Evolutionary conservation across 1,140 invertebrate species (phyloP), one percentile per base, ranked within the genome.

Genomic region (Drosophila grimshawi): DNA sequence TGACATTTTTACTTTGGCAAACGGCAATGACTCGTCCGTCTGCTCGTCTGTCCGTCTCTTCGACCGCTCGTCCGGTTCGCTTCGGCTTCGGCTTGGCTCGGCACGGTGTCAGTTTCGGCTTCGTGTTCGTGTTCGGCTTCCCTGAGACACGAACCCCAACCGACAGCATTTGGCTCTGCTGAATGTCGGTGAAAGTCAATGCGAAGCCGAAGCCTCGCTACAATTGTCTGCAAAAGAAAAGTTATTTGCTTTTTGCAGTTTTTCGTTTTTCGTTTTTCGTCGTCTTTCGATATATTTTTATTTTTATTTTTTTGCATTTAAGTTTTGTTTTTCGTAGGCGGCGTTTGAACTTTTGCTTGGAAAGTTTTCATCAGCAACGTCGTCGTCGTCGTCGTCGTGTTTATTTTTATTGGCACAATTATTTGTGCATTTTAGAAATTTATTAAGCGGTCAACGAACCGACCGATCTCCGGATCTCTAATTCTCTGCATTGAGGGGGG

Each of bases 401-500:
- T 85, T 89, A 81, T 89, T 88, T 89, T 89, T 85, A 90, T 89
- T 89, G 85, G 85, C 85, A 89, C 85, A 89, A 89, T 90, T 89
- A 89, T 89, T 89, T 90, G 80, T 89, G 86, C 80, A 88, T 89
- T 88, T 88, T 89, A 85, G 83, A 88, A 88, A 88, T 88, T 89
- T 88, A 85, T 88, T 80, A 80, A 63, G 60, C 74, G 83, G 68
- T 78, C 82, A 80, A 88, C 83, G 80, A 88, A 80, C 80, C 64
- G 27, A 52, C 39, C 48, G 10, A 7, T 41, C 35, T 7, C 33
- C 7, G 29, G 37, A 45, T 27, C 55, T 41, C 63, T 27, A 35
- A 19, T 19, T 19, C 19, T 19, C 19, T 19, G 19, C 19, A 19
- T 19, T 27, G 41, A 39, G 30, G 37, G 59, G 53, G 52, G 43